Evolutionary conservation across 2,113 vertebrate species (phyloP), one percentile per base, ranked within the genome.

Genomic region (Ctenodactylus gundi): DNA sequence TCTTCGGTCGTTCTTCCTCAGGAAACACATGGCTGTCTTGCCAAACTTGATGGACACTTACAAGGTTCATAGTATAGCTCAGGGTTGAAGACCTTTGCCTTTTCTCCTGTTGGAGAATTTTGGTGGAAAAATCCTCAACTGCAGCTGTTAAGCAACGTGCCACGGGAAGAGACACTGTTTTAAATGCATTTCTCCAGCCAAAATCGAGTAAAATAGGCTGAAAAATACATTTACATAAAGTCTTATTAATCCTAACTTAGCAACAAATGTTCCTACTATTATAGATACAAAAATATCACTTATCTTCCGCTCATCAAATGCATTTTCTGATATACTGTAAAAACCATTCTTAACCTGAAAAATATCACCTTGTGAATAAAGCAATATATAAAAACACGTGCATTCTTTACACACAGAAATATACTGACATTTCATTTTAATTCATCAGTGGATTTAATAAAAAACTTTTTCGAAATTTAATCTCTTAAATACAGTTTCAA

Each of bases 111-210:
- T 99, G 98, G 88, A 99, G 98, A 97, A 98, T 98, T 96, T 98
- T 98, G 94, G 96, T 96, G 88, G 98, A 99, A 97, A 99, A 98
- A 65, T 99, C 98, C 97, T 99, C 99, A 53, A 99, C 94, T 91
- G 98, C 98, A 97, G 98, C 98, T 97, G 98, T 98, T 94, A 99
- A 86, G 95, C 98, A 99, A 62, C 98, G 98, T 91, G 98, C 98
- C 97, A 99, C 98, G 68, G 99, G 98, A 96, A 98, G 98, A 44
- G 98, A 98, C 44, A 99, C 97, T 44, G 98, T 97, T 97, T 97
- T 98, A 98, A 99, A 99, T 1, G 98, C 98, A 96, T 97, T 98
- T 98, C 99, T 99, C 99, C 99, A 99, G 58, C 98, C 98, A 98
- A 99, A 99, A 91, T 98, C 97, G 95, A 99, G 96, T 84, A 97